Base-by-base conservation (phyloP, 2,113 vertebrate genomes). In the Brachyhypopomus occidentalis region DNA sequence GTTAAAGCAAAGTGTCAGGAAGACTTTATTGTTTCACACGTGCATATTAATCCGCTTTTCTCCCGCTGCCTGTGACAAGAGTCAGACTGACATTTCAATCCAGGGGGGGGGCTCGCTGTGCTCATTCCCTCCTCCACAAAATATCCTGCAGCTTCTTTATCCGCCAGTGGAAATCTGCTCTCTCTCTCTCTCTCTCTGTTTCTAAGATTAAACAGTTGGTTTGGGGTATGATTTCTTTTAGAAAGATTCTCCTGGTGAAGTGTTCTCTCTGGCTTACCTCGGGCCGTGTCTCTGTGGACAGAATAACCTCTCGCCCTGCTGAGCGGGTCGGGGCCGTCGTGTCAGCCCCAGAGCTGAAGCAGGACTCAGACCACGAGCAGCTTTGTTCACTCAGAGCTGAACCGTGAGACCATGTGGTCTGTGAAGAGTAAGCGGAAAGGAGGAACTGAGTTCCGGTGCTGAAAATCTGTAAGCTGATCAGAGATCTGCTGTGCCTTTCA, bases 41-140 rank as follows among this genome's bases (percentile, higher is more conserved):
- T 86, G 75, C 80, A 77, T 76, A 76, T 67, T 81, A 84, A 87
- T 84, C 84, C 72, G 78, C 78, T 85, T 84, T 80, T 36, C 78
- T 84, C 59, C 76, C 34, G 56, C 71, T 69, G 71, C 71, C 71
- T 52, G 75, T 70, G 58, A 58, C 30, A 78, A 77, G 34, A 77
- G 45, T 41, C 79, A 83, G 5, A 36, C 72, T 83, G 78, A 71
- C 79, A 76, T 79, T 76, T 87, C 41, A 72, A 83, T 67, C 62
- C 45, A 23, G 72, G 58, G 7, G 60, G 27, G 30, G 62, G 25
- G 69, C 27, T 12, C 60, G 62, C 64, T 83, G 80, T 63, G 60
- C 36, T 34, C 22, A 66, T 70, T 58, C 83, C 70, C 38, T 83
- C 20, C 55, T 55, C 23, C 23, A 34, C 62, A 79, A 83, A 63